phyloP scores from a whole-genome alignment of 2,113 vertebrate genomes.

The Hyperopisus bebe region DNA sequence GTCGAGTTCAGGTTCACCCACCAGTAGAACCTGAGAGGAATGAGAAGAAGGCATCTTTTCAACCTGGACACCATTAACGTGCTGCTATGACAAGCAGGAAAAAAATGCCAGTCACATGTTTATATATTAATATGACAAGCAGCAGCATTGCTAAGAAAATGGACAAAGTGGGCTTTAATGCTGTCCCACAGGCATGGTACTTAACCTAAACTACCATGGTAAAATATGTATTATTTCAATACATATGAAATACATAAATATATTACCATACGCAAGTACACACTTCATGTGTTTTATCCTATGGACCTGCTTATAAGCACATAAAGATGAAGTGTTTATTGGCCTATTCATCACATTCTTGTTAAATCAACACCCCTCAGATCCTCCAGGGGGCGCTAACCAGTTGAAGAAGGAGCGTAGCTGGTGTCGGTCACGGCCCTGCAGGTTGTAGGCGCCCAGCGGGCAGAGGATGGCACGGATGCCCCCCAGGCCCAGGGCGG shows the following conservation, averaged over 20 bases:
- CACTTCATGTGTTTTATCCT: neutral
- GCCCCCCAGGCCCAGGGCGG: constrained; percentile 75
- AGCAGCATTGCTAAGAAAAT: neutral
- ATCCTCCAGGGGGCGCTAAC: constrained; percentile 42
- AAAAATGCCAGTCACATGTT: neutral
- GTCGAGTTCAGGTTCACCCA: constrained; percentile 76
- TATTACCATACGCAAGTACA: neutral
- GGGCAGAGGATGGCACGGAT: constrained; percentile 77
- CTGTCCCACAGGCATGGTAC: neutral
- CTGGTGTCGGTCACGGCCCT: constrained; percentile 61
- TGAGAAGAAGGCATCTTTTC: neutral
- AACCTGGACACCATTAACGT: neutral
- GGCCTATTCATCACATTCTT: neutral
- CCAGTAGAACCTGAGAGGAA: constrained; percentile 79
- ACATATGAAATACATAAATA: neutral
- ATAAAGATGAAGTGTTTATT: neutral
- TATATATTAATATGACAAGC: neutral
- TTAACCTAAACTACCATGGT: neutral
- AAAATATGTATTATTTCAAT: neutral
- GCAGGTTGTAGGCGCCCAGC: constrained; percentile 63
- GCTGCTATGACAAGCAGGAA: neutral
- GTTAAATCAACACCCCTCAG: neutral
- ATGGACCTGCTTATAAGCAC: neutral
- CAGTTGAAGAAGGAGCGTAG: constrained; percentile 81
- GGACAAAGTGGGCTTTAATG: neutral